These are phyloP conservation scores for Galerucella nymphaeae DNA, from an alignment of 2,888 invertebrate species.

Conservation along the genomic window DNA sequence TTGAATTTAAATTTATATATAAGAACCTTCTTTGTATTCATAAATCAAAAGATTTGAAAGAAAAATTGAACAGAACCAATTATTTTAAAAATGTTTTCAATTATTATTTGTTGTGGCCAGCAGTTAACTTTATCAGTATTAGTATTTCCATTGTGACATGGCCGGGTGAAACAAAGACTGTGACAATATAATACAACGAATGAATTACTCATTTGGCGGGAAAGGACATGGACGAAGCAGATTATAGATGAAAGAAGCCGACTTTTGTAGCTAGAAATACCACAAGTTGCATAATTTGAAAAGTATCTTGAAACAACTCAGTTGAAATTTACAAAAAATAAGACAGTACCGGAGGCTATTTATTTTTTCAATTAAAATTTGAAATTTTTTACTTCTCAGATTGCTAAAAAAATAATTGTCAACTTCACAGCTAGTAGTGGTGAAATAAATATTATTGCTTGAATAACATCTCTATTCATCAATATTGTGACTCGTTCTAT, in stretches of 20 bases:
- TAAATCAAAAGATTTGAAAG: no score
- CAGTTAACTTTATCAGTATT: neutral
- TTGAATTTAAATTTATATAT: neutral
- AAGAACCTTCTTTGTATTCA: no score
- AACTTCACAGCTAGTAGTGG: no score
- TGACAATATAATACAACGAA: slow-evolving; percentile 1
- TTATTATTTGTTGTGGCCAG: neutral
- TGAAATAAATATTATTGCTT: no score
- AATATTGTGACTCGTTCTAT: slow-evolving; percentile 22
- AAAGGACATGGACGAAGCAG: slow-evolving; percentile 2
- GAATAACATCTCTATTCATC: no score
- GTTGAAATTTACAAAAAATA: neutral
- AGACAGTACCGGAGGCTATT: neutral
- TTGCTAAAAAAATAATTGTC: no score
- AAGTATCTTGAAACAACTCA: neutral
- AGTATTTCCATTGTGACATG: neutral
- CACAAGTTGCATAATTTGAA: slow-evolving; percentile 6
- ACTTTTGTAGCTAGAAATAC: neutral
- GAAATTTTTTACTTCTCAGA: no score
- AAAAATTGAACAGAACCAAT: no score
- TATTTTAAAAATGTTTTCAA: no score
- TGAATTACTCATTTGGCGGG: slow-evolving; percentile 1
- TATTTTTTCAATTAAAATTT: neutral
- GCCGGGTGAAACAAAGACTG: neutral
- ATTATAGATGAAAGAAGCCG: slow-evolving; percentile 5